Evolutionary conservation across 2,113 vertebrate genomes (phyloP).

Genomic region (Diphyllodes magnificus): DNA sequence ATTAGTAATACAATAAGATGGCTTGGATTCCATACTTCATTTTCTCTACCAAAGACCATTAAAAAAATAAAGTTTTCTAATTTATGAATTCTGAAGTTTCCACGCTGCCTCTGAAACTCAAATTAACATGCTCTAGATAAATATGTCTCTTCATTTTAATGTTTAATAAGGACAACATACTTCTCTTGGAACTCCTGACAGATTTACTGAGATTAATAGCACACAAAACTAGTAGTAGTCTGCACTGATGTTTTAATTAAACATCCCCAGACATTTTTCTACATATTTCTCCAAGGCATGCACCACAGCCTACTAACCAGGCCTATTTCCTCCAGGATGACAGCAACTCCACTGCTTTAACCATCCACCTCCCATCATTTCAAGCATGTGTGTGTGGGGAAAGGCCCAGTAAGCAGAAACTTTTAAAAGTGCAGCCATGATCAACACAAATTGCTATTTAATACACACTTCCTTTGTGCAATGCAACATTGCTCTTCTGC

Average conservation of each 20-base stretch:
- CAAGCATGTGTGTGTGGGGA: accelerated
- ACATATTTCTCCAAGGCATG: slow-evolving; percentile 47
- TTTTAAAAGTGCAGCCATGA: background rate
- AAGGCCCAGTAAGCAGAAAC: background rate
- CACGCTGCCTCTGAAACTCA: background rate
- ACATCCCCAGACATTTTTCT: slow-evolving; percentile 46
- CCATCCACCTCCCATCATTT: background rate
- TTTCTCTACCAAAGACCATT: background rate
- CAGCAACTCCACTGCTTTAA: background rate
- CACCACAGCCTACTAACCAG: slow-evolving; percentile 19
- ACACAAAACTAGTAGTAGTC: slow-evolving; percentile 37
- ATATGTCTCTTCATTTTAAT: slow-evolving; percentile 48
- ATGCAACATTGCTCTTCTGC: background rate
- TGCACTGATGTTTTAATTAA: slow-evolving; percentile 55
- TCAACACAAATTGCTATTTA: background rate
- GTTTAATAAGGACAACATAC: slow-evolving; percentile 52
- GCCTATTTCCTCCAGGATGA: background rate
- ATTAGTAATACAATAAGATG: background rate
- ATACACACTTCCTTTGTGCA: background rate
- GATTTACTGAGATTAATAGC: slow-evolving; percentile 50
- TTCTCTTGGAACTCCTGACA: slow-evolving; percentile 48
- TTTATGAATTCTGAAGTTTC: slow-evolving; percentile 29
- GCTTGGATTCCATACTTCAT: background rate
- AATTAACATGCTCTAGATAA: slow-evolving; percentile 53
- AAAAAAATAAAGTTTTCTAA: slow-evolving; percentile 1